These are phyloP conservation scores for Fopius arisanus DNA, from an alignment of 1,140 invertebrate genomes.

Conservation along the genomic window DNA sequence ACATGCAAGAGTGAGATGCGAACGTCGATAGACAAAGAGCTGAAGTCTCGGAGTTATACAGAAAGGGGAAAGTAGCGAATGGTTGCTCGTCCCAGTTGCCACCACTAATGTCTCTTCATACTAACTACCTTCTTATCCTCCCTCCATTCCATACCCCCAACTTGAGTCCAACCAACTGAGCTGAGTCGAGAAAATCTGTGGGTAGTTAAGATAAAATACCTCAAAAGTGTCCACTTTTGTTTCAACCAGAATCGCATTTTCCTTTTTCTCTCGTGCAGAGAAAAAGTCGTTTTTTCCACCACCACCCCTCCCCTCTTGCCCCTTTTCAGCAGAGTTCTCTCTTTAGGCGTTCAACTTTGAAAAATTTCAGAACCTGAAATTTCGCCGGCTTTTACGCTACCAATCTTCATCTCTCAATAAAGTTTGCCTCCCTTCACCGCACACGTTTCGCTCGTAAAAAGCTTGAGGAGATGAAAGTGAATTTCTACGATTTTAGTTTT, in stretches of 20 bases:
- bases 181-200: slow-evolving; percentile 43
- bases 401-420: slow-evolving; percentile 9
- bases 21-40: neutral
- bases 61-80: slow-evolving; percentile 22
- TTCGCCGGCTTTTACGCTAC: neutral
- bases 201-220: slow-evolving; percentile 50
- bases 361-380: neutral
- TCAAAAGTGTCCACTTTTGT: slow-evolving; percentile 43
- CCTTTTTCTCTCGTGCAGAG: slow-evolving; percentile 4
- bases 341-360: neutral
- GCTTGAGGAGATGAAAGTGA: neutral
- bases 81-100: slow-evolving; percentile 44
- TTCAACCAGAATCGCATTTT: neutral
- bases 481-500: slow-evolving; percentile 4
- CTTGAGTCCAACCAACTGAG: slow-evolving; percentile 18
- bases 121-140: slow-evolving; percentile 52
- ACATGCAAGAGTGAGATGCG: neutral
- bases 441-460: slow-evolving; percentile 4
- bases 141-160: slow-evolving; percentile 12
- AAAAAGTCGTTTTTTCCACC: slow-evolving; percentile 40
- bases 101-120: slow-evolving; percentile 49
- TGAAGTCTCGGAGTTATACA: neutral
- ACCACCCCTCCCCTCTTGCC: neutral
- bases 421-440: neutral
- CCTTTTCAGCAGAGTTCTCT: neutral